Evolutionary conservation across 2,888 invertebrate genomes (phyloP), one percentile per base, ranked within the genome.

Genomic region (Malthinus flaveolus): DNA sequence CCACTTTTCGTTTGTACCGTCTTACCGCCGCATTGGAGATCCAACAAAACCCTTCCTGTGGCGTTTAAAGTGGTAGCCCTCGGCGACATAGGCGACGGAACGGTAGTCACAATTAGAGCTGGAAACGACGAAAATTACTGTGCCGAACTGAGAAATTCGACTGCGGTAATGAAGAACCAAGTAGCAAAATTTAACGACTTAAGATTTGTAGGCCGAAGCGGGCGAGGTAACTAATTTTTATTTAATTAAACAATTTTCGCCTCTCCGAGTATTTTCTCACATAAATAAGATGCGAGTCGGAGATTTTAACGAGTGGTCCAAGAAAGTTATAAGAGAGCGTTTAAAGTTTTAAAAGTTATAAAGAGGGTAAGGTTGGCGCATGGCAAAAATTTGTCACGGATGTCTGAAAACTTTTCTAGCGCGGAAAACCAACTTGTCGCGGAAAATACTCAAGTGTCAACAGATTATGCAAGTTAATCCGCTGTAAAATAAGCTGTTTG

Each of bases 51-150:
- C 8, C 82, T 98, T 51, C 97, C 97, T 62, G 88, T 93, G 64
- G 95, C 95, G 50, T 98, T 98, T 82, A 95, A 95, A 81, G 95
- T 96, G 71, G 88, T 96, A 52, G 91, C 95, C 0, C 82, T 97
- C 49, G 95, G 95, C 8, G 95, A 96, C 71, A 90, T 97, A 46
- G 88, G 90, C 67, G 97, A 97, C 78, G 97, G 97, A 34, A 97
- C 97, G 11, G 84, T 93, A 78, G 96, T 97, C 66, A 93, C 93
- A 11, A 91, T 98, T 51, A 83, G 90, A 52, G 97, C 97, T 15
- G 97, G 97, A 15, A 98, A 98, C 79, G 97, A 98, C 76, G 97
- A 98, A 80, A 97, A 97, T 81, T 95, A 89, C 77, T 94, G 93
- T 73, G 96, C 95, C 1, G 97, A 98, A 77, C 82, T 97, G 67